These are phyloP conservation scores for Anastrepha ludens DNA, from an alignment of 1,140 invertebrate species.

Conservation along the genomic window DNA sequence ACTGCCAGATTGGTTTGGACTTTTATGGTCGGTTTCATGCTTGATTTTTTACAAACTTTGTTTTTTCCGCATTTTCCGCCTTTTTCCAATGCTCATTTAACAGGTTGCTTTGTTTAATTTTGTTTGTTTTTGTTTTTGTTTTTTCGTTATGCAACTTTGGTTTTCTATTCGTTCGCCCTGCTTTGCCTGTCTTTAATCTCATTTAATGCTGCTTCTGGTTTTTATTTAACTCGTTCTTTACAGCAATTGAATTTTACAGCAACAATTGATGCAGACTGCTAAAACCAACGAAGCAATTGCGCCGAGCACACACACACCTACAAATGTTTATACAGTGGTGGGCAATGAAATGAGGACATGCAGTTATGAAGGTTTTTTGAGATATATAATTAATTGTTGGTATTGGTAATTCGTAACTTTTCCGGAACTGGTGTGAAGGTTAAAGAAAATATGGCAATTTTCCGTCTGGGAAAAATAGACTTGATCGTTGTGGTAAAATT, in stretches of 20 bases:
- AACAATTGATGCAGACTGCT: slow-evolving; percentile 48
- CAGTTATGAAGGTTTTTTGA: no score
- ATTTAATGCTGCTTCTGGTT: slow-evolving; percentile 18
- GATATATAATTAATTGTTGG: no score
- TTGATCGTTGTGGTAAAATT: no score
- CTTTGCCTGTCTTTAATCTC: neutral
- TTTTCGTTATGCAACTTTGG: neutral
- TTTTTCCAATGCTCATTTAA: slow-evolving; percentile 34
- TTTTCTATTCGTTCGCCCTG: slow-evolving; percentile 18
- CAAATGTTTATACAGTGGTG: neutral
- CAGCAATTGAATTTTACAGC: slow-evolving; percentile 49
- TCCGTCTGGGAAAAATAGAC: no score
- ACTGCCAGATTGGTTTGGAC: slow-evolving; percentile 28
- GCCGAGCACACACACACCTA: neutral
- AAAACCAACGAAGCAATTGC: slow-evolving; percentile 32
- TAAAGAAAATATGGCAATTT: no score
- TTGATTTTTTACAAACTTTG: slow-evolving; percentile 21
- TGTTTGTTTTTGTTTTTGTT: neutral
- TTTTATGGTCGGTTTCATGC: slow-evolving; percentile 31
- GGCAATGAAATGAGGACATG: neutral
- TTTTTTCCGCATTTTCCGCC: slow-evolving; percentile 13
- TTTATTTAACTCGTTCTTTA: slow-evolving; percentile 41
- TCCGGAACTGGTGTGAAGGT: no score
- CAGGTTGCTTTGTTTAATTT: slow-evolving; percentile 34
- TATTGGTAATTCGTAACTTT: no score